Evolutionary conservation across 2,888 invertebrate genomes (phyloP).

Genomic region (Cosmorhoe ocellata): DNA sequence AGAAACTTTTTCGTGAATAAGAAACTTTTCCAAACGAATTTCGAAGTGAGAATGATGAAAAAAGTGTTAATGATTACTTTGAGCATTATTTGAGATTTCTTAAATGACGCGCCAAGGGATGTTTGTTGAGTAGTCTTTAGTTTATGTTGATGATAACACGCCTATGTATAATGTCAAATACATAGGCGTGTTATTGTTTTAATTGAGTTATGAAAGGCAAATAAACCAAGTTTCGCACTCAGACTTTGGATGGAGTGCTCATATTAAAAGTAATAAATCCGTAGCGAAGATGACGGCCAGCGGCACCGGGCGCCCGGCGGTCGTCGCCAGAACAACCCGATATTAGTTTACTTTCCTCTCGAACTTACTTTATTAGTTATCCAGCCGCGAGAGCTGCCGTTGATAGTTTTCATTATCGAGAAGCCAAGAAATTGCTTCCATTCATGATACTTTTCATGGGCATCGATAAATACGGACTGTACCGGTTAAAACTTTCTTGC

Average conservation of each 20-base stretch:
- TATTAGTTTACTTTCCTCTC: conserved; percentile 83
- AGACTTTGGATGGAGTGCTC: conserved; percentile 53
- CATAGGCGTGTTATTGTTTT: conserved; percentile 6
- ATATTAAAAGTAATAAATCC: conserved; percentile 79
- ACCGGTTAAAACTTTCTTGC: neutral
- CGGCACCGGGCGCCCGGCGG: conserved; percentile 40
- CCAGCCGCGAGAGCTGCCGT: conserved; percentile 65
- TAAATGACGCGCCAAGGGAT: conserved; percentile 1
- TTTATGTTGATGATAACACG: conserved; percentile 1
- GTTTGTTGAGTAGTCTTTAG: neutral
- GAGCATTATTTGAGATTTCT: conserved; percentile 45
- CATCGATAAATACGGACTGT: conserved; percentile 3
- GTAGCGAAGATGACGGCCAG: conserved; percentile 57
- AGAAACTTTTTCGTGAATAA: conserved; percentile 76
- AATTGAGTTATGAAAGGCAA: conserved; percentile 37
- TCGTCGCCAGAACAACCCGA: conserved; percentile 69
- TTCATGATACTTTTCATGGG: conserved; percentile 13
- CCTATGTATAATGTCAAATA: no score
- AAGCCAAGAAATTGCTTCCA: conserved; percentile 52
- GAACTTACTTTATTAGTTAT: conserved; percentile 81
- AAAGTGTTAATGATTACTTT: conserved; percentile 75
- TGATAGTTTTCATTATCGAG: conserved; percentile 77
- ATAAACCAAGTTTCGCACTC: conserved; percentile 53
- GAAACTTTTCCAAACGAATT: conserved; percentile 74
- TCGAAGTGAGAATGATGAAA: conserved; percentile 74